Conservation (phyloP, 2,113 vertebrate species). For the Crotalus horridus region DNA sequence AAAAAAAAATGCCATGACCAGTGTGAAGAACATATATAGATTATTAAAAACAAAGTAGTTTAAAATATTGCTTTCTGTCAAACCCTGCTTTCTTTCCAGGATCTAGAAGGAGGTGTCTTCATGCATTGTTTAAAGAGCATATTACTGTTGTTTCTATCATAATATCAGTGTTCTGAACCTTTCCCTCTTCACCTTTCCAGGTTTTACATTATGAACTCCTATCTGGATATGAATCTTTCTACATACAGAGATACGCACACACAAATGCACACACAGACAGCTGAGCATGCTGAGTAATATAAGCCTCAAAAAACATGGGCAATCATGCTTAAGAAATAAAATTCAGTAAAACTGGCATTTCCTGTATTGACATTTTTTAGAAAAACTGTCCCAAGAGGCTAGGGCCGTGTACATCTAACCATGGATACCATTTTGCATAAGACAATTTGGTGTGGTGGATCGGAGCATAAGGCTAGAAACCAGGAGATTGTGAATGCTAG, state of each 20-base stretch:
- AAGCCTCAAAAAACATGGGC: not conserved
- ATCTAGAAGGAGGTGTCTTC: fast-evolving
- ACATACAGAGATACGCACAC: not conserved
- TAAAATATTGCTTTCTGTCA: not conserved
- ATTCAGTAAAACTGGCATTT: not conserved
- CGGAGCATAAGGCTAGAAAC: not conserved
- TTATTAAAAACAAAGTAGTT: not conserved
- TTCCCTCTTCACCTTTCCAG: conserved; percentile 9
- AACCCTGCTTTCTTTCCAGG: not conserved
- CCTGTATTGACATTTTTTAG: not conserved
- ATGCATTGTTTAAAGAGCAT: fast-evolving
- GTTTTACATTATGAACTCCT: conserved; percentile 38
- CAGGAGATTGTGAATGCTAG: not conserved
- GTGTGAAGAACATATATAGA: not conserved
- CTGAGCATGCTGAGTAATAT: not conserved
- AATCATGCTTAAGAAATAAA: not conserved
- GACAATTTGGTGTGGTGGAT: not conserved
- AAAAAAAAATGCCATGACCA: not conserved
- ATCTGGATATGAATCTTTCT: not conserved
- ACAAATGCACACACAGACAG: too few species aligned
- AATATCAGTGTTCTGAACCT: not conserved
- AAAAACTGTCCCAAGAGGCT: not conserved
- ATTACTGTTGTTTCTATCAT: not conserved
- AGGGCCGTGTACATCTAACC: not conserved
- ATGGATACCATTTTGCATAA: not conserved